A percentile compares a stretch with the other conserved stretches of the same genome.
Evolutionary conservation across 2,113 vertebrate species (phyloP).

Genomic region (Lampris megalopsis): DNA sequence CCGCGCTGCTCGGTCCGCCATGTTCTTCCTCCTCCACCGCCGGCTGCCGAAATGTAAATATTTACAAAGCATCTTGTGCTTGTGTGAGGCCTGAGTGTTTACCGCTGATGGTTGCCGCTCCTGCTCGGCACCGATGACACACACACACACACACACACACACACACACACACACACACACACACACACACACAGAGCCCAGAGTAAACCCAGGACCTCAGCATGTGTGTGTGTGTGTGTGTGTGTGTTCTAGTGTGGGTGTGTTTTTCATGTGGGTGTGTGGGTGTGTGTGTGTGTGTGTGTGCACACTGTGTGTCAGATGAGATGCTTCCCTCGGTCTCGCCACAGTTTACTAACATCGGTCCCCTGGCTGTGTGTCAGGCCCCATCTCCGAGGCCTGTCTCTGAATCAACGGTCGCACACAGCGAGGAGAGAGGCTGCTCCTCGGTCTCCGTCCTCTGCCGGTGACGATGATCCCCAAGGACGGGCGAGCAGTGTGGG

Average conservation of each 20-base stretch:
- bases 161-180: too few relatives aligned
- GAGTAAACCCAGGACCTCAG: slow-evolving; percentile 13
- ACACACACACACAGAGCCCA: slow-evolving; percentile 28
- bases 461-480: background rate
- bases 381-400: slow-evolving; percentile 8
- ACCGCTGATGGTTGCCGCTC: slow-evolving; percentile 61
- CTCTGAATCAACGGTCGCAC: slow-evolving; percentile 43
- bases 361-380: slow-evolving; percentile 47
- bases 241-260: background rate
- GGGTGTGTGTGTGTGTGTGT: slow-evolving; percentile 26
- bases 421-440: background rate
- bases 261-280: slow-evolving; percentile 10
- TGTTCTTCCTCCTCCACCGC: slow-evolving; percentile 44
- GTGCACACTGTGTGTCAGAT: slow-evolving; percentile 46
- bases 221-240: slow-evolving; percentile 15
- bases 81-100: slow-evolving; percentile 76
- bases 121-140: slow-evolving; percentile 5
- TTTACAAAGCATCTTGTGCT: slow-evolving; percentile 77
- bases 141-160: too few relatives aligned
- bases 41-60: slow-evolving; percentile 73
- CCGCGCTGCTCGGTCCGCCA: slow-evolving; percentile 23
- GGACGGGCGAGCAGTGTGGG: too few relatives aligned
- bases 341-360: slow-evolving; percentile 69
- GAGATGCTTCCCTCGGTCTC: slow-evolving; percentile 64
- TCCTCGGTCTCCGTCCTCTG: slow-evolving; percentile 14